Conservation (phyloP, 2,113 vertebrate genomes). For the Ciconia stormi region DNA sequence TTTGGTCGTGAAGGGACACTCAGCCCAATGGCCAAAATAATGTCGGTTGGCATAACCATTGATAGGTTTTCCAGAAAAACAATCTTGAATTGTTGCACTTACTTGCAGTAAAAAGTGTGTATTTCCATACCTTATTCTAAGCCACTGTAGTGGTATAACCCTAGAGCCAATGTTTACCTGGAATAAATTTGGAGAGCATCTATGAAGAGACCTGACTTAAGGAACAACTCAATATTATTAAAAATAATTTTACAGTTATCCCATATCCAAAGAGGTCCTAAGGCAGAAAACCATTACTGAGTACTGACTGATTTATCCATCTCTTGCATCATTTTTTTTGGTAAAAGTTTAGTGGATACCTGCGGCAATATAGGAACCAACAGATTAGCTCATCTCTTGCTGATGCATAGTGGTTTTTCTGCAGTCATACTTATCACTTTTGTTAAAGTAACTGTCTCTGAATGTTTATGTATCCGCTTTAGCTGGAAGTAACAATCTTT, state of each 20-base stretch:
- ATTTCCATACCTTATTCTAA: not conserved
- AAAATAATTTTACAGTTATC: not conserved
- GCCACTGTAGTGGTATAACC: not conserved
- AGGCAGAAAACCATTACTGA: not conserved
- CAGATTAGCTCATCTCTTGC: not conserved
- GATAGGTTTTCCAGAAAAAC: not conserved
- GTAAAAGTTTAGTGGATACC: not conserved
- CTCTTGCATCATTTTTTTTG: not conserved
- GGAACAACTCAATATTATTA: not conserved
- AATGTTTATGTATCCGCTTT: not conserved
- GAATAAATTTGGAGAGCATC: not conserved
- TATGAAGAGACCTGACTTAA: not conserved
- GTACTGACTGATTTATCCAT: not conserved
- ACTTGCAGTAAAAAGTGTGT: accelerated
- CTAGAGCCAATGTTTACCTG: not conserved
- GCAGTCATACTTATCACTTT: not conserved
- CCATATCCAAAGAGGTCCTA: not conserved
- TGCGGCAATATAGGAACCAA: not conserved
- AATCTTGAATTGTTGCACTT: not conserved
- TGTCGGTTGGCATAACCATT: not conserved
- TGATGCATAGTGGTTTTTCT: not conserved
- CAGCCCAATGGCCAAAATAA: not conserved
- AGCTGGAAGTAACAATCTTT: not conserved
- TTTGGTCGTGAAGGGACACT: not conserved
- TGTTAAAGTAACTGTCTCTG: not conserved